phyloP scores from a whole-genome alignment of 2,113 vertebrate species.

The Epinephelus moara region DNA sequence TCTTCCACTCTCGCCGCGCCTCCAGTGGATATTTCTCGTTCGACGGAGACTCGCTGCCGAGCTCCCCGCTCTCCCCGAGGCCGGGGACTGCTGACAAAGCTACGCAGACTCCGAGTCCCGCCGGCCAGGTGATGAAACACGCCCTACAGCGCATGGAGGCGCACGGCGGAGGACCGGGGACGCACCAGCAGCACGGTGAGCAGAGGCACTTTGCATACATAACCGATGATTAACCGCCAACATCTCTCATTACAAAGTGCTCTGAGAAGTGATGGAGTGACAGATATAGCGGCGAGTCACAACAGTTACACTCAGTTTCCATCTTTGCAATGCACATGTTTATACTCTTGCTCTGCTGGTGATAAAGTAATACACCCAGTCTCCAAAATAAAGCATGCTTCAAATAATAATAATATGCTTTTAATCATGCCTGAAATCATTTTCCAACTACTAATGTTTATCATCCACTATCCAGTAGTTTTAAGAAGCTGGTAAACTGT shows the following conservation, averaged over 20 bases:
- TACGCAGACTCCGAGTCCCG: conserved; percentile 92
- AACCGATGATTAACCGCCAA: background rate
- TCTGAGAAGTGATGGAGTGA: background rate
- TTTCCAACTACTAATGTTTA: background rate
- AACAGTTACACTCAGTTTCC: background rate
- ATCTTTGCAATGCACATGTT: background rate
- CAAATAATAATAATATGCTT: background rate
- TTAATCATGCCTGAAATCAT: background rate
- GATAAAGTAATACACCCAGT: background rate
- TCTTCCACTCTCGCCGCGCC: conserved; percentile 87
- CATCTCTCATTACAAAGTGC: background rate
- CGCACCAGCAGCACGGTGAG: conserved; percentile 79
- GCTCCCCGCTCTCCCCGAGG: conserved; percentile 79
- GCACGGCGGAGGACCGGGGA: conserved; percentile 35
- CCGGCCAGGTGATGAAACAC: conserved; percentile 85
- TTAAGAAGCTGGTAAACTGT: background rate
- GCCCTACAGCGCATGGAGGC: conserved; percentile 72
- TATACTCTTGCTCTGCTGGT: background rate
- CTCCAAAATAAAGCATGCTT: background rate
- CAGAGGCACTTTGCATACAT: conserved; percentile 8
- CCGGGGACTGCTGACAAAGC: conserved; percentile 83
- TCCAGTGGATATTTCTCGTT: conserved; percentile 96
- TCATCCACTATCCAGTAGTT: background rate
- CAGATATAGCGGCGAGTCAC: background rate
- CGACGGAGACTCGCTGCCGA: conserved; percentile 88